Conservation (phyloP, 2,888 invertebrate species). For the Hetaerina titia region DNA sequence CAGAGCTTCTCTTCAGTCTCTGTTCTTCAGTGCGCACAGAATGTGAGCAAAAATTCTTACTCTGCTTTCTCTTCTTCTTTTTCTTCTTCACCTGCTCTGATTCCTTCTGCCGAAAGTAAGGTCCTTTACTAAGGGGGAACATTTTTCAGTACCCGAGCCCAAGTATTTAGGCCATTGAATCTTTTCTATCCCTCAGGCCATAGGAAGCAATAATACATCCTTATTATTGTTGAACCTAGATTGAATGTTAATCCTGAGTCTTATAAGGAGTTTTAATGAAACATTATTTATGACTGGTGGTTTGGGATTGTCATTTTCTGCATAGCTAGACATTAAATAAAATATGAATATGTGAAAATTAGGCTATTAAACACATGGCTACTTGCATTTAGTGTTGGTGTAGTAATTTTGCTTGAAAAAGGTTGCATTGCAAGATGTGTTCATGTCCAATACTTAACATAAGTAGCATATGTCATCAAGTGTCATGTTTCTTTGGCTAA, state of each 20-base stretch:
- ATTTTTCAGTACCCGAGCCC: not conserved
- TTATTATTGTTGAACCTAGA: constrained; percentile 3
- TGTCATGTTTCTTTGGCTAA: constrained; percentile 47
- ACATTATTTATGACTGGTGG: constrained; percentile 55
- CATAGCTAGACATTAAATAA: constrained; percentile 47
- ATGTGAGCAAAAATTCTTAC: constrained; percentile 53
- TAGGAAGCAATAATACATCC: not conserved
- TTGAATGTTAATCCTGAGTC: not conserved
- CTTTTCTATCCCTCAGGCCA: not conserved
- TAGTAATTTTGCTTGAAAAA: constrained; percentile 66
- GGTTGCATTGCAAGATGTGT: constrained; percentile 66
- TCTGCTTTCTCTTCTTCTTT: constrained; percentile 70
- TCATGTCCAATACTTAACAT: constrained; percentile 28
- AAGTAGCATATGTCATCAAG: constrained; percentile 24
- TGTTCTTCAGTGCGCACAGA: constrained; percentile 70
- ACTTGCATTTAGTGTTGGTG: constrained; percentile 68
- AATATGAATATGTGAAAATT: constrained; percentile 38
- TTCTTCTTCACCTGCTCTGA: constrained; percentile 68
- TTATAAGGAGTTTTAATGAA: constrained; percentile 51
- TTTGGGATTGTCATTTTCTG: constrained; percentile 55
- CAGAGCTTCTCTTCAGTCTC: constrained; percentile 70
- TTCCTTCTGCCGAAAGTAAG: constrained; percentile 36
- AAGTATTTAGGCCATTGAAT: constrained; percentile 45
- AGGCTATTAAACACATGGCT: constrained; percentile 67
- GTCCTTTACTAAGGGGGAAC: constrained; percentile 6